Conservation (phyloP, 2,888 invertebrate genomes). For the Elmis aenea region DNA sequence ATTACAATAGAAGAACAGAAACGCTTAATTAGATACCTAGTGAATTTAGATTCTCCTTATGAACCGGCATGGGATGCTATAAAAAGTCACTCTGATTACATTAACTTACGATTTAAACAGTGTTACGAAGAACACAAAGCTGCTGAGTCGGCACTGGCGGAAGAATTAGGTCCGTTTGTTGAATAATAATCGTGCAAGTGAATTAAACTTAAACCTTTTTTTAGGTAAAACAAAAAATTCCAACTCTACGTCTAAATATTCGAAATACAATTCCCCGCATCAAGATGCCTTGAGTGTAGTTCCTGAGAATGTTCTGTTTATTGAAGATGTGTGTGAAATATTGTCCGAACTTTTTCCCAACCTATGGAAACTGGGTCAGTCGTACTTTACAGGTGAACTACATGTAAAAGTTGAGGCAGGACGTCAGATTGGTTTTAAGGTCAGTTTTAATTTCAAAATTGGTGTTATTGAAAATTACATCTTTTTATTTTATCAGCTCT, state of each 20-base stretch:
- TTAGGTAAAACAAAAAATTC: conserved; percentile 34
- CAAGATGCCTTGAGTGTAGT: conserved; percentile 43
- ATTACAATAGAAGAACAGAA: conserved; percentile 92
- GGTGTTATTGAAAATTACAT: conserved; percentile 1
- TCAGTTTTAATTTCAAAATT: conserved; percentile 33
- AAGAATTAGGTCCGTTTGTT: conserved; percentile 19
- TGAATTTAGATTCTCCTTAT: conserved; percentile 69
- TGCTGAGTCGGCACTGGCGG: conserved; percentile 38
- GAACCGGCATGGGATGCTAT: conserved; percentile 98
- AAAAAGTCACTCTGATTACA: conserved; percentile 73
- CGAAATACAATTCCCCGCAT: conserved; percentile 34
- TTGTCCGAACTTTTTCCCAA: conserved; percentile 78
- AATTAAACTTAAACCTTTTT: conserved; percentile 4
- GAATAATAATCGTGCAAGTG: neutral
- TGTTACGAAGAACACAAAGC: conserved; percentile 62
- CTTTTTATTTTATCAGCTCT: no score
- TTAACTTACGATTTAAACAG: conserved; percentile 61
- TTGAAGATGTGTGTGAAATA: conserved; percentile 73
- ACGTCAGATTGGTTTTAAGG: conserved; percentile 75
- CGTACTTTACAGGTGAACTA: conserved; percentile 88
- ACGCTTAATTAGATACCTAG: conserved; percentile 79
- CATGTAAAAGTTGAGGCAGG: conserved; percentile 67
- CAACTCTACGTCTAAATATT: conserved; percentile 35
- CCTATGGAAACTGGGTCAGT: conserved; percentile 92
- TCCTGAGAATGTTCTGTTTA: conserved; percentile 69